A percentile compares a stretch with the other conserved stretches of the same genome.
phyloP scores from a whole-genome alignment of 2,888 invertebrate genomes.

The Tiliacea aurago region DNA sequence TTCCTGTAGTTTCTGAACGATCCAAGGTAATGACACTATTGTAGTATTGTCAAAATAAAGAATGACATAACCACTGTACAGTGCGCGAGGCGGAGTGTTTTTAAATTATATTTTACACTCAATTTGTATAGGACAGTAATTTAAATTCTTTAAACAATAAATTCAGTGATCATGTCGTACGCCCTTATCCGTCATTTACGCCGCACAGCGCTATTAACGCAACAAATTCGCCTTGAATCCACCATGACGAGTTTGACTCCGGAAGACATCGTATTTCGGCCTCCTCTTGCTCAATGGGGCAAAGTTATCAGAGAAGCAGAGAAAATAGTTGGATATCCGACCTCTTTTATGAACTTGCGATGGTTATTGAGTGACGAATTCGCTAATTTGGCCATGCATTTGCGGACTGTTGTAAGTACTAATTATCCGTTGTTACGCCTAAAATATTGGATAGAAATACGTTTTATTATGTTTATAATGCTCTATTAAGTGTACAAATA shows the following conservation, averaged over 20 bases:
- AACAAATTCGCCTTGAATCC: slow-evolving; percentile 82
- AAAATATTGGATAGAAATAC: slow-evolving; percentile 2
- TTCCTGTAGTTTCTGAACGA: slow-evolving; percentile 72
- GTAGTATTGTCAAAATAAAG: slow-evolving; percentile 81
- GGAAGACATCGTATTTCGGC: slow-evolving; percentile 85
- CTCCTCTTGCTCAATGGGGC: slow-evolving; percentile 84
- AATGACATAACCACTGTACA: slow-evolving; percentile 73
- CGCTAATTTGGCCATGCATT: slow-evolving; percentile 90
- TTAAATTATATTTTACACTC: slow-evolving; percentile 49
- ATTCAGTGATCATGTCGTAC: slow-evolving; percentile 80
- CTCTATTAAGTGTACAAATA: not conserved
- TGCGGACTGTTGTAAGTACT: slow-evolving; percentile 87
- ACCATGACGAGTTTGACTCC: slow-evolving; percentile 85
- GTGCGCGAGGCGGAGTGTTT: slow-evolving; percentile 67
- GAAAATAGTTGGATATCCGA: slow-evolving; percentile 90
- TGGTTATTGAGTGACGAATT: slow-evolving; percentile 92
- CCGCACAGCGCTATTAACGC: slow-evolving; percentile 78
- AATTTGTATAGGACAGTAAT: slow-evolving; percentile 72
- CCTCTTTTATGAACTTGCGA: slow-evolving; percentile 91
- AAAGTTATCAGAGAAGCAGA: slow-evolving; percentile 88
- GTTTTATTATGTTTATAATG: not conserved
- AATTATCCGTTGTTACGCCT: slow-evolving; percentile 23
- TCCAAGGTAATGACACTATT: slow-evolving; percentile 55
- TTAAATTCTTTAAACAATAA: slow-evolving; percentile 50
- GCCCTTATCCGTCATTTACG: slow-evolving; percentile 84